phyloP scores from a whole-genome alignment of 2,888 invertebrate genomes.

The Idaea dimidiata region DNA sequence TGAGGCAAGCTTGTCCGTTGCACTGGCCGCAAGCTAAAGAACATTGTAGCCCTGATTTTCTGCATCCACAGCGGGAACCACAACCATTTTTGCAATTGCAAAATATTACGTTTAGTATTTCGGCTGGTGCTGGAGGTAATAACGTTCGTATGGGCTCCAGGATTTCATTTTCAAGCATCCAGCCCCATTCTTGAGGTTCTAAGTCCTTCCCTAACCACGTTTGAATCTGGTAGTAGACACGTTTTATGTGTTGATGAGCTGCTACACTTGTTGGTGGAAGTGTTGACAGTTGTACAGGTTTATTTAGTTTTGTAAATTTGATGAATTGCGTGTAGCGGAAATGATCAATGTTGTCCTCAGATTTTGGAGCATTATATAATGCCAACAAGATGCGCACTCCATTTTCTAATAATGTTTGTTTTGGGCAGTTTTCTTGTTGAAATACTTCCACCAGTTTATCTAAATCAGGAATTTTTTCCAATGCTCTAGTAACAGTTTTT shows the following conservation, averaged over 20 bases:
- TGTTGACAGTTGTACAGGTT: slow-evolving; percentile 42
- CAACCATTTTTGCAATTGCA: slow-evolving; percentile 36
- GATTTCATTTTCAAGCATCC: slow-evolving; percentile 35
- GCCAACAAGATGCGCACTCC: slow-evolving; percentile 37
- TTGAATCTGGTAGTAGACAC: slow-evolving; percentile 34
- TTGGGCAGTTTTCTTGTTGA: slow-evolving; percentile 45
- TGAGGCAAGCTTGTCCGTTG: slow-evolving; percentile 23
- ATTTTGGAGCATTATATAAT: slow-evolving; percentile 46
- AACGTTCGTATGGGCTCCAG: slow-evolving; percentile 40
- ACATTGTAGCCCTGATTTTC: slow-evolving; percentile 25
- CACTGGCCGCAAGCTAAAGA: slow-evolving; percentile 29
- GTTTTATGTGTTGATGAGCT: slow-evolving; percentile 40
- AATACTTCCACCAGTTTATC: slow-evolving; percentile 30
- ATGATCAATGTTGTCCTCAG: slow-evolving; percentile 29
- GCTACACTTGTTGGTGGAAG: slow-evolving; percentile 43
- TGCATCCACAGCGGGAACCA: slow-evolving; percentile 33
- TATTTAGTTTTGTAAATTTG: slow-evolving; percentile 40
- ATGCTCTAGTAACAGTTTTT: slow-evolving; percentile 33
- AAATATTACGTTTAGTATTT: slow-evolving; percentile 31
- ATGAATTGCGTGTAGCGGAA: slow-evolving; percentile 32
- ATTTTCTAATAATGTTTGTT: slow-evolving; percentile 36
- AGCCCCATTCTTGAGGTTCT: slow-evolving; percentile 35
- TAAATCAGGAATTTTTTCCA: slow-evolving; percentile 32
- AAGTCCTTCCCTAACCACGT: slow-evolving; percentile 36
- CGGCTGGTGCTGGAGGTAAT: slow-evolving; percentile 28